Conservation (phyloP, 2,113 vertebrate genomes). For the Sturnira hondurensis region DNA sequence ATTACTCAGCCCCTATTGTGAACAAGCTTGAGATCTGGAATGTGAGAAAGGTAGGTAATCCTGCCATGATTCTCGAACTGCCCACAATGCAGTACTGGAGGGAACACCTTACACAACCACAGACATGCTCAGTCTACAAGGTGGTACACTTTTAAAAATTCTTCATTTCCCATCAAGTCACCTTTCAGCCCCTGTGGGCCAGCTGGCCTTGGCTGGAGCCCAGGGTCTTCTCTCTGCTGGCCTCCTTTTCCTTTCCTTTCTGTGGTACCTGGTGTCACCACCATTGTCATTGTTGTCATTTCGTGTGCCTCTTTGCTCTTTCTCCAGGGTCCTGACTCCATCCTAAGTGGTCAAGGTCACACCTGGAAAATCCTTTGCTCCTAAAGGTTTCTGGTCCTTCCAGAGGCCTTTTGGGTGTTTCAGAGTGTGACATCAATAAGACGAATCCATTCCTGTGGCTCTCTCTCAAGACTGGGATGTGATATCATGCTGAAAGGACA, state of each 20-base stretch:
- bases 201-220: neutral
- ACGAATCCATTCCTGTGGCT: neutral
- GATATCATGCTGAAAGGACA: neutral
- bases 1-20: neutral
- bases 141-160: fast-evolving
- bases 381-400: neutral
- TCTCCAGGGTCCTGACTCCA: neutral
- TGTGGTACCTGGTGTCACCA: neutral
- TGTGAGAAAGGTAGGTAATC: neutral
- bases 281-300: fast-evolving
- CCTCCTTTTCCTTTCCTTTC: neutral
- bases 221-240: neutral
- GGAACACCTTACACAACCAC: neutral
- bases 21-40: neutral
- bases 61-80: neutral
- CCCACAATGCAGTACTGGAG: fast-evolving
- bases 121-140: neutral
- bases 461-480: neutral
- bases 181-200: neutral
- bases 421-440: neutral
- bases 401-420: neutral
- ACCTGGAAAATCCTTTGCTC: neutral
- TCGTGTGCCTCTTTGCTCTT: neutral
- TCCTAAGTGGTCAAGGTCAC: neutral
- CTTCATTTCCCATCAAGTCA: fast-evolving